Conservation (phyloP, 2,113 vertebrate genomes). For the Megaceryle torquata region DNA sequence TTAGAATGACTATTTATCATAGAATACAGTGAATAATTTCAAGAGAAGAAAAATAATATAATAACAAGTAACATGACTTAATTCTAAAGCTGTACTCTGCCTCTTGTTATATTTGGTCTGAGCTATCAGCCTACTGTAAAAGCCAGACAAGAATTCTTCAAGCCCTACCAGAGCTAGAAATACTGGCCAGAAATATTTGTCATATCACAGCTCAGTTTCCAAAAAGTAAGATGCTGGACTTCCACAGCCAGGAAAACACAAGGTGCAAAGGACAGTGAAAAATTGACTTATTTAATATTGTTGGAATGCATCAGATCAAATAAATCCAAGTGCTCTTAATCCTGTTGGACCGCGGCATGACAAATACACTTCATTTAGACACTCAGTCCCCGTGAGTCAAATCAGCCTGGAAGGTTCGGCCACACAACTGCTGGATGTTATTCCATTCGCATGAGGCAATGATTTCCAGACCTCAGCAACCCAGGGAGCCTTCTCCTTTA, state of each 20-base stretch:
- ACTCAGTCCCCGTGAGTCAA: not conserved
- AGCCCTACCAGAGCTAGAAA: conserved; percentile 30
- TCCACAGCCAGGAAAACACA: conserved; percentile 19
- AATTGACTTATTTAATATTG: not conserved
- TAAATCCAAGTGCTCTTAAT: not conserved
- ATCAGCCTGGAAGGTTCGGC: conserved; percentile 2
- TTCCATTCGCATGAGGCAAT: not conserved
- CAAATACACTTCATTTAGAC: conserved; percentile 37
- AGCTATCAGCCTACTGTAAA: conserved; percentile 4
- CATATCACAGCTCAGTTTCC: conserved; percentile 3
- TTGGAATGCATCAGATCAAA: conserved; percentile 21
- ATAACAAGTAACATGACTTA: not conserved
- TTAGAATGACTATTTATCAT: not conserved
- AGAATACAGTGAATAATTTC: not conserved
- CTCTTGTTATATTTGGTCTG: conserved; percentile 24
- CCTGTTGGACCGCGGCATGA: conserved; percentile 2
- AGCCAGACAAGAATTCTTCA: conserved; percentile 49
- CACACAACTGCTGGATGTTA: not conserved
- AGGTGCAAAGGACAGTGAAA: conserved; percentile 15
- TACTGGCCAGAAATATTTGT: conserved; percentile 27
- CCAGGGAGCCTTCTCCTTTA: not conserved
- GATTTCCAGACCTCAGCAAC: conserved; percentile 12
- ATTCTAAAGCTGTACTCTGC: not conserved
- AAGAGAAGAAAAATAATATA: not conserved
- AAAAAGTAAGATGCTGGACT: conserved; percentile 12